These are phyloP conservation scores for Pterocles orientalis DNA, from an alignment of 2,113 vertebrate species.

Conservation along the genomic window DNA sequence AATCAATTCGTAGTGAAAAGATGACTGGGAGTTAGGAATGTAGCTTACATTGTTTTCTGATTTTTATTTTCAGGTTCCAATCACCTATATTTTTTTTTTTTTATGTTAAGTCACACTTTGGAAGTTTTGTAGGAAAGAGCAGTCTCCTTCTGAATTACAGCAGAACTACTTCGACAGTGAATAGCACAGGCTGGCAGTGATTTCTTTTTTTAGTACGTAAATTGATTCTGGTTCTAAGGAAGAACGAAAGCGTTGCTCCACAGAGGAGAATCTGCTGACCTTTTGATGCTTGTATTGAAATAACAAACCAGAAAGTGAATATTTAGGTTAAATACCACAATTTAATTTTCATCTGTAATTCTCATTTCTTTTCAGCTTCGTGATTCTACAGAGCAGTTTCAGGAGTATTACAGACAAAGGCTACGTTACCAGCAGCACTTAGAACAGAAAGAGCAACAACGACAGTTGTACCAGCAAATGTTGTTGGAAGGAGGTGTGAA, in stretches of 20 bases:
- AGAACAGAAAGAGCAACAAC: conserved; percentile 96
- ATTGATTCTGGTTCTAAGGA: background rate
- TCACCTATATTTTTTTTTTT: background rate
- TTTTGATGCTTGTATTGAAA: background rate
- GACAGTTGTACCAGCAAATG: conserved; percentile 97
- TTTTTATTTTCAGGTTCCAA: background rate
- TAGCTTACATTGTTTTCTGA: background rate
- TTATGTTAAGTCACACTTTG: background rate
- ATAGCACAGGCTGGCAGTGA: background rate
- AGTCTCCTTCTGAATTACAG: background rate
- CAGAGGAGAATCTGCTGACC: background rate
- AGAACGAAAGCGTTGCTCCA: background rate
- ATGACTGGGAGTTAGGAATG: background rate
- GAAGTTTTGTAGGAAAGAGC: background rate
- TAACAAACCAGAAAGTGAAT: background rate
- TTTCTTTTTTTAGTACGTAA: background rate
- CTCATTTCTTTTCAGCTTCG: conserved; percentile 80
- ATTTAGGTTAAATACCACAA: background rate
- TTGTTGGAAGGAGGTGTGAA: conserved; percentile 94
- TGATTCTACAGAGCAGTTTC: conserved; percentile 93
- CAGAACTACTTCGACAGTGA: background rate
- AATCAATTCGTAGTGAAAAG: background rate
- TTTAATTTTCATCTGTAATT: background rate
- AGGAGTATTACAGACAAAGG: conserved; percentile 94
- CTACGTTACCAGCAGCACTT: conserved; percentile 96